Evolutionary conservation across 2,797 vertebrate species (phyloP).

Genomic region (Lithobates pipiens): DNA sequence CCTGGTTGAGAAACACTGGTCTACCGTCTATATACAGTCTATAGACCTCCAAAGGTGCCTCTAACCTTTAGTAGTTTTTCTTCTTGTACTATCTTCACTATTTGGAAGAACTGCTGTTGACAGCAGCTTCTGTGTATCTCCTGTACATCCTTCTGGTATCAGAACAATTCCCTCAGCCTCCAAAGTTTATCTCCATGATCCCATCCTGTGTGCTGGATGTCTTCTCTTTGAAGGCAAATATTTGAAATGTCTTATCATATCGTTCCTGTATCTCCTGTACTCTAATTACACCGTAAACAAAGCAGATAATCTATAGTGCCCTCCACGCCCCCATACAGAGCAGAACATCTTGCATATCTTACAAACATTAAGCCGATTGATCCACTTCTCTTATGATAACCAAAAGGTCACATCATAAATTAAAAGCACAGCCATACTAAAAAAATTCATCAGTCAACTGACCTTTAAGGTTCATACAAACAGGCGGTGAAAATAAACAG

Average conservation of each 20-base stretch:
- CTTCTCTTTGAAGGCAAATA: slow-evolving; percentile 18
- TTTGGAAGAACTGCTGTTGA: no score
- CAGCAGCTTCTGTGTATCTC: not conserved
- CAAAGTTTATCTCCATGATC: not conserved
- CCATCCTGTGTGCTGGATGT: slow-evolving; percentile 24
- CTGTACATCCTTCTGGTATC: not conserved
- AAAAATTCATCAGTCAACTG: not conserved
- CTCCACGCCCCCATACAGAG: no score
- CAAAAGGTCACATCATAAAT: not conserved
- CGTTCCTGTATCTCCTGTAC: not conserved
- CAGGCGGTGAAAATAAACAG: no score
- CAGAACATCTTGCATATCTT: not conserved
- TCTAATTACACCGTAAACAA: slow-evolving; percentile 30
- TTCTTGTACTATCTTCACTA: no score
- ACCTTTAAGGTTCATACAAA: not conserved
- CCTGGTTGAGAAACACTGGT: no score
- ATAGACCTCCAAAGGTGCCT: no score
- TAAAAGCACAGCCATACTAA: not conserved
- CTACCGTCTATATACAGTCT: no score
- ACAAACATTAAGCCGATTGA: not conserved
- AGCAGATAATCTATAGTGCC: slow-evolving; percentile 4
- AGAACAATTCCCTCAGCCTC: not conserved
- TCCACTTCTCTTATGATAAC: not conserved
- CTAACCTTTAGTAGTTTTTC: no score
- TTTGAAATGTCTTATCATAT: slow-evolving; percentile 3